These are phyloP conservation scores for Platygyra sinensis DNA, from an alignment of 64 coral and sea anemone species.

Conservation along the genomic window DNA sequence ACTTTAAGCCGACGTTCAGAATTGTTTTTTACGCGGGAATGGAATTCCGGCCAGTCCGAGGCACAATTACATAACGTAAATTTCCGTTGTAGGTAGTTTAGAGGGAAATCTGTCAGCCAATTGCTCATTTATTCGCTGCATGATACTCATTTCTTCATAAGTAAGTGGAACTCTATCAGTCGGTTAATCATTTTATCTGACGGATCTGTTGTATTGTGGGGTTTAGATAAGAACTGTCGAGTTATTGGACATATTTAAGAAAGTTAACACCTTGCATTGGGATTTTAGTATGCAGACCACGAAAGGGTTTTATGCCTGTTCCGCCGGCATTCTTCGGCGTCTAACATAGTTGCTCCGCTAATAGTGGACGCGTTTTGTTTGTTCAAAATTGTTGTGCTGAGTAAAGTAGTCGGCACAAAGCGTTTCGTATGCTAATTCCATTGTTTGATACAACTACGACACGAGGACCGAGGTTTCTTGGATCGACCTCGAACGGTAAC, in stretches of 20 bases:
- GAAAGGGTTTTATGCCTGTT: neutral
- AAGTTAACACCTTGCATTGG: neutral
- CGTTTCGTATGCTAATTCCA: slow-evolving; percentile 19
- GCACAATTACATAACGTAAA: neutral
- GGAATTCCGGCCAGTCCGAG: neutral
- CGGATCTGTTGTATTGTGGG: slow-evolving; percentile 6
- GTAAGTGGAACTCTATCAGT: slow-evolving; percentile 2
- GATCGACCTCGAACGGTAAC: neutral
- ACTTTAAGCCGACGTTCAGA: neutral
- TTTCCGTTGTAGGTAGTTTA: neutral
- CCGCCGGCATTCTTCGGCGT: neutral
- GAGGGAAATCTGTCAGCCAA: neutral
- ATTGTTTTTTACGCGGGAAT: neutral
- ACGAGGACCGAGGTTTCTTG: neutral
- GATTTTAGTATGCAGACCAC: neutral
- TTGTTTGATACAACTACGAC: slow-evolving; percentile 14
- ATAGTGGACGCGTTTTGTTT: neutral
- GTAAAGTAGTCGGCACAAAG: slow-evolving; percentile 25
- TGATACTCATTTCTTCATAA: neutral
- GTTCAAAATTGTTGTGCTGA: neutral
- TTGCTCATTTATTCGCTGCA: neutral
- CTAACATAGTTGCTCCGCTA: neutral
- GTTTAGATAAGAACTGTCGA: slow-evolving; percentile 11
- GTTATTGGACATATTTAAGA: neutral
- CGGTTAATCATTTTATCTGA: slow-evolving; percentile 38